Base-by-base conservation (phyloP, 2,888 invertebrate genomes). In the Polietes domitor region DNA sequence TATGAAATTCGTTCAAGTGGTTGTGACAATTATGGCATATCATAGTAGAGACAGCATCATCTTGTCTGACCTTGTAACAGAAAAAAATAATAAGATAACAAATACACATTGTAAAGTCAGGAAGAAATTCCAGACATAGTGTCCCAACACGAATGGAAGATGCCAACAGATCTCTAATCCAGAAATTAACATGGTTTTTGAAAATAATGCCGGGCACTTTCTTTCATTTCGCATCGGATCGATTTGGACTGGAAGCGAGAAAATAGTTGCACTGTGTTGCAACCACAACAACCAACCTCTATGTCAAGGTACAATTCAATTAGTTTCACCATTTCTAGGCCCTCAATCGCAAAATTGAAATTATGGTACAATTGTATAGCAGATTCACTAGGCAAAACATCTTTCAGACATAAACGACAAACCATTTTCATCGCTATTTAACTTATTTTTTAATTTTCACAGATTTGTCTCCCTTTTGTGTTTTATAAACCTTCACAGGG, bases 301-400 rank as follows among this genome's bases (percentile, higher is more conserved):
- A 89, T 88, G 85, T 89, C 89, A 79, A 89, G 87, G 85, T 89
- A 88, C 74, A 87, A 88, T 72, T 89, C 87, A 83, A 89, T 89
- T 75, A 89, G 79, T 85, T 88, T 89, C 24, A 88, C 87, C 87
- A 89, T 87, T 77, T 88, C 87, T 80, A 87, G 86, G 83, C 88
- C 88, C 32, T 76, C 79, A 2, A 41, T 10, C 0, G 68, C 32
- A 15, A 26, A 15, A 6, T 72, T 32, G n/a, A 72, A 55, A 72
- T 75, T 75, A 75, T 76, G 78, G 47, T 73, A 83, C 41, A 84
- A 61, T 28, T 76, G 63, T 21, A 84, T 76, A 17, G 55, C 71
- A 9, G 37, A 81, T 50, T 84, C 84, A n/a, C 72, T 72, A 24
- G 78, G 68, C 63, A 80, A n/a, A n/a, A n/a, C 74, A 43, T 4